Base-by-base conservation (phyloP, 2,888 invertebrate species). In the Sinohyriopsis cumingii region DNA sequence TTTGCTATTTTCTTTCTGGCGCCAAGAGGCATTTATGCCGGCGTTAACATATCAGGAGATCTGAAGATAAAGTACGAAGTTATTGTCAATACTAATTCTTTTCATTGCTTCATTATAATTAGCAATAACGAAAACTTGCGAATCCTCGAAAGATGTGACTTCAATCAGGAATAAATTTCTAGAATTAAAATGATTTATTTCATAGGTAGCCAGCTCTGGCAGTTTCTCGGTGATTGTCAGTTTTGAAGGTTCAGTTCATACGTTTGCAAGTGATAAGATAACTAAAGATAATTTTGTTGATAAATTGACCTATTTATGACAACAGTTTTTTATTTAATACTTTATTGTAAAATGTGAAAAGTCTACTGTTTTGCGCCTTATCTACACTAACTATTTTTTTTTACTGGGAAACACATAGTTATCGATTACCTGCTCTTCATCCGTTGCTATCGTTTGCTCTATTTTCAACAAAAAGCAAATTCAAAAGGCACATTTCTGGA, bases 21-120 rank as follows among this genome's bases (percentile, higher is more conserved):
- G 28, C 28, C 28, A 28, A 28, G 28, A 0, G 28, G 28, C 5
- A 4, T 4, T 28, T 28, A 28, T 28, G 28, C 28, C 28, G 5
- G 28, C 95, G 98, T 98, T 1, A 99, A 98, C 88, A 98, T 98
- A 82, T 98, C 97, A 20, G 98, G 98, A 5, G 98, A 98, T 91
- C 91, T 98, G 7, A 96, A 95, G 92, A 97, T 96, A 90, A 84
- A 79, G n/a, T 56, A 45, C 15, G 0, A 0, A n/a, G 63, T 20
- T 33, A 63, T 45, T 60, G n/a, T 6, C 60, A 60, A 24, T 24
- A 24, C 5, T 24, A 3, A 22, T 62, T 45, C 62, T 3, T 25
- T 55, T 19, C 20, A 22, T 60, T 67, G 25, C 20, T 45, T 19
- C 54, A 12, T 22, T 54, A 20, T 66, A 25, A 24, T 20, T 55